Conservation (phyloP, 2,113 vertebrate species). For the Protobothrops flavoviridis region DNA sequence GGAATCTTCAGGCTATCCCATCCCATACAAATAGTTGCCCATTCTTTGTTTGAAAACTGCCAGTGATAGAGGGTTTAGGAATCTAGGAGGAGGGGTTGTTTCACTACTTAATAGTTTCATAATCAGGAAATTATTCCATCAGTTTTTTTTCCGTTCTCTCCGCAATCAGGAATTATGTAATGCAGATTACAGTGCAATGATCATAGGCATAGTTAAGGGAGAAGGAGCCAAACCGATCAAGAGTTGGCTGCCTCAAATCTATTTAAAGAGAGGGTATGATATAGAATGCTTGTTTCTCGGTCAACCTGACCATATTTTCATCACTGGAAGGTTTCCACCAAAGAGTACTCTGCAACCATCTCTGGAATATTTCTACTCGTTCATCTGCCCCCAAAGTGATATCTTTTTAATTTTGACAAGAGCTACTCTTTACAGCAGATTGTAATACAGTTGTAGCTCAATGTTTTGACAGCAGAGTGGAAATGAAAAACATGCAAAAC, state of each 20-base stretch:
- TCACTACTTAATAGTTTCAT: not conserved
- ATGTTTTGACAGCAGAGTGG: not conserved
- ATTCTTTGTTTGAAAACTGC: not conserved
- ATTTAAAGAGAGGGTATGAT: not conserved
- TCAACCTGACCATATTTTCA: not conserved
- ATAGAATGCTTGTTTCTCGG: not conserved
- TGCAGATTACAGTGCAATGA: not conserved
- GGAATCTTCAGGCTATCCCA: not conserved
- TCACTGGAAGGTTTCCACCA: not conserved
- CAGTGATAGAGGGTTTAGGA: not conserved
- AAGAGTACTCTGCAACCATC: not conserved
- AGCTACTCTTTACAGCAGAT: not conserved
- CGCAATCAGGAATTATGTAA: not conserved
- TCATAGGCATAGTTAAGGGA: not conserved
- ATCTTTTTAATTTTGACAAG: not conserved
- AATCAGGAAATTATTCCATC: not conserved
- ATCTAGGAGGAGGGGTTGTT: not conserved
- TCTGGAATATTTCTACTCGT: not conserved
- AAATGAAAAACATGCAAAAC: slow-evolving; percentile 3
- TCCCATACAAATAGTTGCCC: not conserved
- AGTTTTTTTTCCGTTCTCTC: not conserved
- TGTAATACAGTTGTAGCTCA: not conserved
- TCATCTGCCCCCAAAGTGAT: not conserved
- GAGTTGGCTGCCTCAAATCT: not conserved
- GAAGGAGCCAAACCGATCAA: not conserved